Conservation (phyloP, 2,113 vertebrate species). For the Alligator mississippiensis region DNA sequence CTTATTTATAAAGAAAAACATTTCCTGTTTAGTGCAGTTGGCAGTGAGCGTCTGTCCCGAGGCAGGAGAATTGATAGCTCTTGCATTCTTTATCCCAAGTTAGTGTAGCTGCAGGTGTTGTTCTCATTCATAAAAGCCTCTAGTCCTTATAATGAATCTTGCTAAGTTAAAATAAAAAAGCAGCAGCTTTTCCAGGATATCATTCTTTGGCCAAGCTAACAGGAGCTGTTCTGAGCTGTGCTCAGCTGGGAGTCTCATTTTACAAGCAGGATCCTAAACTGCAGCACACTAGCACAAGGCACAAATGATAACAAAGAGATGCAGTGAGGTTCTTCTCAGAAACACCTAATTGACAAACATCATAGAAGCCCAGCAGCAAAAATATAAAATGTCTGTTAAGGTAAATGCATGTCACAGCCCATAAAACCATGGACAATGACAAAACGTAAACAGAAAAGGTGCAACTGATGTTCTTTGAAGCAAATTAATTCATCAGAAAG, state of each 20-base stretch:
- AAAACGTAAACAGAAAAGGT: slow-evolving; percentile 31
- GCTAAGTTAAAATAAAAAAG: neutral
- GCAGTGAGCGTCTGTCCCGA: neutral
- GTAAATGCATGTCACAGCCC: neutral
- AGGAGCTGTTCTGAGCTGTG: slow-evolving; percentile 24
- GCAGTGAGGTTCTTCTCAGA: slow-evolving; percentile 11
- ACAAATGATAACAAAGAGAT: neutral
- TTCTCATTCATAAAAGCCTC: neutral
- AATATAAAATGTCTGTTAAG: neutral
- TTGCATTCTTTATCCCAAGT: neutral
- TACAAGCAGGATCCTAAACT: slow-evolving; percentile 10
- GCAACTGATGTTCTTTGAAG: neutral
- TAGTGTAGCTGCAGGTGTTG: neutral
- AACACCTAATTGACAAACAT: slow-evolving; percentile 54
- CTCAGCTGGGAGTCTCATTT: slow-evolving; percentile 9
- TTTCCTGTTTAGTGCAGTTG: neutral
- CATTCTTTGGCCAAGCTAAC: neutral
- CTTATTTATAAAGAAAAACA: neutral
- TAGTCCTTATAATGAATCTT: neutral
- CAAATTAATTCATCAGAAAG: slow-evolving; percentile 31
- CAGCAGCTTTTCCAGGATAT: neutral
- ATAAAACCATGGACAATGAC: slow-evolving; percentile 26
- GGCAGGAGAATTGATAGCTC: neutral
- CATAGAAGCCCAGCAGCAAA: slow-evolving; percentile 45
- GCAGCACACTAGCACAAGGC: neutral